Conservation (phyloP, 2,888 invertebrate genomes). For the Meloe dianella region DNA sequence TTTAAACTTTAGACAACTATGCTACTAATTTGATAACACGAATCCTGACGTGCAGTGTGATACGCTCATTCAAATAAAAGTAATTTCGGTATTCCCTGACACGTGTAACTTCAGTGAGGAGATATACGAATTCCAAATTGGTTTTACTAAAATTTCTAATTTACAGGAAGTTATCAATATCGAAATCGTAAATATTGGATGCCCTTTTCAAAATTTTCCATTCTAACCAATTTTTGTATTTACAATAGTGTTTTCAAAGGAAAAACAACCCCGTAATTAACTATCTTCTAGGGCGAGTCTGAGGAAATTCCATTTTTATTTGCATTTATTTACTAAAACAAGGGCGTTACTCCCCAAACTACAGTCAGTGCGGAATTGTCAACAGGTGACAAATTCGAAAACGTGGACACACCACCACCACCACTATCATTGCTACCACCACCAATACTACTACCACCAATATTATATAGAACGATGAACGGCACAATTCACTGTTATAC, state of each 20-base stretch:
- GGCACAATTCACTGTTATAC: conserved; percentile 26
- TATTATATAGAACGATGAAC: conserved; percentile 26
- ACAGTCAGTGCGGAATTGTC: conserved; percentile 40
- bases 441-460: neutral
- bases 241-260: too few relatives aligned
- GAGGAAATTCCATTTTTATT: neutral
- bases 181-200: too few relatives aligned
- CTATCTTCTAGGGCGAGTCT: too few relatives aligned
- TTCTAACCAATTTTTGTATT: too few relatives aligned
- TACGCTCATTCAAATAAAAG: neutral
- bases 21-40: conserved; percentile 11
- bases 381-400: conserved; percentile 46
- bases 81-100: conserved; percentile 5
- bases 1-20: conserved; percentile 12
- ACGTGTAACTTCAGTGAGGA: neutral
- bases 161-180: neutral
- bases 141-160: neutral
- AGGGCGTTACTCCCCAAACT: neutral
- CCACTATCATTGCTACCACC: neutral
- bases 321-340: neutral
- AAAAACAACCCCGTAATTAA: too few relatives aligned
- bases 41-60: neutral
- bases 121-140: neutral
- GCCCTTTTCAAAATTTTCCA: too few relatives aligned
- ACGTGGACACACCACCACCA: conserved; percentile 27